Base-by-base conservation (phyloP, 2,888 invertebrate genomes). In the Pediacus dermestoides region DNA sequence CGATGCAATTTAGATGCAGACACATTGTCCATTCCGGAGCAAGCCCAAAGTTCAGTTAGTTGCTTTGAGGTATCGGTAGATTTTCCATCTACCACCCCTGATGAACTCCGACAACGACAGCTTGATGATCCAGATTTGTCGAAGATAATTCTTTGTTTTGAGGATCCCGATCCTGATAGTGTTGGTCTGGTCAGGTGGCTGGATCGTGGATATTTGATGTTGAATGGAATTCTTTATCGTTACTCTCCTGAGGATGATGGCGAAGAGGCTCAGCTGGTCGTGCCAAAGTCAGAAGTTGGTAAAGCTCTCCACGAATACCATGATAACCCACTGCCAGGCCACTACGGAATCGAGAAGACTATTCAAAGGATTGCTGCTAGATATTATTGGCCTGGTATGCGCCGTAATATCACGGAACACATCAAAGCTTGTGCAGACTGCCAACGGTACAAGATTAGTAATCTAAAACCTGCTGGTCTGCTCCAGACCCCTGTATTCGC, bases 251-350 rank as follows among this genome's bases (percentile, higher is more conserved):
- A 49, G 8, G 11, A 26, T 4, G 42, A 42, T n/a, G 7, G n/a
- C 2, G 57, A 61, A 27, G 52, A 57, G n/a, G 48, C 58, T 0
- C 57, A 59, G 34, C 30, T 50, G 2, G 54, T 61, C 1, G 43
- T 59, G 1, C 52, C 55, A 1, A 8, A 4, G 1, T 36, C 43
- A 0, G 40, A 47, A 9, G 12, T 42, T 8, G 8, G 16, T 6
- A 8, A 11, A 7, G 22, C 55, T 2, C 23, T 57, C 4, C 9
- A 27, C 4, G 49, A 49, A 21, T 52, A 41, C 34, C 58, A 61
- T 23, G 54, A 60, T 25, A 44, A 16, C 28, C 42, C 48, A 0
- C 46, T 44, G 0, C 56, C 57, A 2, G 58, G 55, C 0, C 59
- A 62, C 30, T 58, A 58, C 23, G 60, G 57, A 1, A 31, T 42